A percentile compares a stretch with the other conserved stretches of the same genome.
phyloP scores from a whole-genome alignment of 2,113 vertebrate genomes.

The Gopherus flavomarginatus region DNA sequence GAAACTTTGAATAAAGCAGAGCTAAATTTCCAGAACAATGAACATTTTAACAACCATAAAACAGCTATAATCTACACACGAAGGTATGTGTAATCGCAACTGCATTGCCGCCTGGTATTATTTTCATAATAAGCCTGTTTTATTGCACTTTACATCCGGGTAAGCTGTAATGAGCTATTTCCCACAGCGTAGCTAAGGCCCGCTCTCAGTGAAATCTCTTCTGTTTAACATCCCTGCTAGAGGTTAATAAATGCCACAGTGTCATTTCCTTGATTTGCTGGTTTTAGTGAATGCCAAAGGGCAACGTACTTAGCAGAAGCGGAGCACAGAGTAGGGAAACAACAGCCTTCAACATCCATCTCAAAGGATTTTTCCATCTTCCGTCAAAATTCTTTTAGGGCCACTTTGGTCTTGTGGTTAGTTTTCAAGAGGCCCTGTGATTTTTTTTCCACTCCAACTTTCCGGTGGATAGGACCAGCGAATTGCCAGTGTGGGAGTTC shows the following conservation, averaged over 20 bases:
- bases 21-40: background rate
- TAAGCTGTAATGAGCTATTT: constrained; percentile 6
- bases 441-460: background rate
- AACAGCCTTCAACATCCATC: background rate
- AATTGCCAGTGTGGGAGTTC: background rate
- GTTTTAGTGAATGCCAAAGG: constrained; percentile 28
- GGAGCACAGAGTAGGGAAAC: background rate
- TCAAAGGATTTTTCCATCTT: background rate
- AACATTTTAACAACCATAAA: background rate
- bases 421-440: background rate
- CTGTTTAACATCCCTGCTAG: background rate
- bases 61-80: background rate
- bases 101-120: background rate
- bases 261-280: constrained; percentile 35
- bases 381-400: background rate
- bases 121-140: constrained; percentile 18
- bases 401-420: background rate
- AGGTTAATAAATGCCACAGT: constrained; percentile 38
- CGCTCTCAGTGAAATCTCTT: background rate
- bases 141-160: background rate
- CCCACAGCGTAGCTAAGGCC: background rate
- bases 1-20: constrained; percentile 12
- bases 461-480: background rate
- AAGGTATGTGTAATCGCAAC: background rate
- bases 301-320: background rate